A percentile compares a stretch with the other conserved stretches of the same genome.
Evolutionary conservation across 2,113 vertebrate species (phyloP).

Genomic region (Thalassoma bifasciatum): DNA sequence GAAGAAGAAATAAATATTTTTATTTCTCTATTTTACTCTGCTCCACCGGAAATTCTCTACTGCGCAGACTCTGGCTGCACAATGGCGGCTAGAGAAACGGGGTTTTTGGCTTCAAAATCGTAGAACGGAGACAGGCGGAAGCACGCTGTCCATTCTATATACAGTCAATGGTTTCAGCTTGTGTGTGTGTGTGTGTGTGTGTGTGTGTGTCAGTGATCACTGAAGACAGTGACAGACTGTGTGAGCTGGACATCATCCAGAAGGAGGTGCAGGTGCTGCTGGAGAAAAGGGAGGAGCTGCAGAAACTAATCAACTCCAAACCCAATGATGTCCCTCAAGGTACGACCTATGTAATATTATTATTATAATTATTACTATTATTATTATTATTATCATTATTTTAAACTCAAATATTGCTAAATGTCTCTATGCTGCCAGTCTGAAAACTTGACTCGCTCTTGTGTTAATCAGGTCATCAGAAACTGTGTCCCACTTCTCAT

Average conservation of each 20-base stretch:
- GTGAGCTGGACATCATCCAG: constrained; percentile 60
- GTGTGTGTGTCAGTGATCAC: background rate
- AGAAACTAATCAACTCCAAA: background rate
- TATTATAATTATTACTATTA: too few relatives aligned
- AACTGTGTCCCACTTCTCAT: fast-evolving
- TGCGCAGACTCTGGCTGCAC: too few relatives aligned
- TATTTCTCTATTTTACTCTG: too few relatives aligned
- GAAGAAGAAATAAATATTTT: too few relatives aligned
- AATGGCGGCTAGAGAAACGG: too few relatives aligned
- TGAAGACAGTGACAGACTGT: constrained; percentile 6
- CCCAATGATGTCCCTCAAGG: background rate
- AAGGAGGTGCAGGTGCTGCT: constrained; percentile 64
- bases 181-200: background rate
- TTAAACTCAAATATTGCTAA: background rate
- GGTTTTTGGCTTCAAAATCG: too few relatives aligned
- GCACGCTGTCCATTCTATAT: too few relatives aligned
- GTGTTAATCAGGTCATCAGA: constrained; percentile 14
- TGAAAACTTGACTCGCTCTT: background rate
- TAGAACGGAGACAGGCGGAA: too few relatives aligned
- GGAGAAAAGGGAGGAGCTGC: constrained; percentile 15
- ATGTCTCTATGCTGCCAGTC: background rate
- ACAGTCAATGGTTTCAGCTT: too few relatives aligned
- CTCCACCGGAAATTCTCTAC: too few relatives aligned
- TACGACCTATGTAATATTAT: background rate
- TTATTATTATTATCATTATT: too few relatives aligned